phyloP scores from a whole-genome alignment of 2,797 vertebrate species.

The Bovichtus variegatus region DNA sequence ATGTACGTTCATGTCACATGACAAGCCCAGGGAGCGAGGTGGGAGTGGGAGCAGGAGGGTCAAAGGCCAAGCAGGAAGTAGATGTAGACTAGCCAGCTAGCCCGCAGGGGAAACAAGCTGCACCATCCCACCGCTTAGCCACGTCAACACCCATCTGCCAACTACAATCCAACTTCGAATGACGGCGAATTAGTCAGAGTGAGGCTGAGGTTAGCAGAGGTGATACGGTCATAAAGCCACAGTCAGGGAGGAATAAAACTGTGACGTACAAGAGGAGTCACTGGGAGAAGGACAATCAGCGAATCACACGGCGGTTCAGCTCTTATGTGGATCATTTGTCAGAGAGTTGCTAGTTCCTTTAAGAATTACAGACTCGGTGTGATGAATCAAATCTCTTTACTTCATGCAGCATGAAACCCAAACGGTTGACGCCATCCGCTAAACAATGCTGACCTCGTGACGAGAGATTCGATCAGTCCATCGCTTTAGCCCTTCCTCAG shows the following conservation, averaged over 20 bases:
- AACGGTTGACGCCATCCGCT: no score
- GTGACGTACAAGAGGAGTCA: neutral
- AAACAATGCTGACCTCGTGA: no score
- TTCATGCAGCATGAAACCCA: no score
- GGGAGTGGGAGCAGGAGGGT: constrained; percentile 85
- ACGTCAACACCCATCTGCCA: constrained; percentile 48
- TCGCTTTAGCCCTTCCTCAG: no score
- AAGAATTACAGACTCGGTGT: no score
- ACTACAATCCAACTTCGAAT: constrained; percentile 36
- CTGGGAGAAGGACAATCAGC: neutral
- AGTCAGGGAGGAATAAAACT: constrained; percentile 22
- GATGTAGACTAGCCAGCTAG: constrained; percentile 67
- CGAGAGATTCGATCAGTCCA: no score
- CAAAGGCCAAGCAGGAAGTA: constrained; percentile 84
- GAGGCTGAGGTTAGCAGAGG: constrained; percentile 52
- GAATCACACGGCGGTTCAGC: neutral
- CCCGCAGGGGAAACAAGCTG: constrained; percentile 57
- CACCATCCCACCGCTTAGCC: constrained; percentile 46
- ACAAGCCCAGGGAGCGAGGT: constrained; percentile 73
- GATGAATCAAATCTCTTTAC: no score
- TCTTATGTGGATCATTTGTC: no score
- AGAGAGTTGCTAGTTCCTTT: no score
- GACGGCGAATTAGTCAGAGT: neutral
- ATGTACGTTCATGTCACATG: constrained; percentile 55
- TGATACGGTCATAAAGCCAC: constrained; percentile 45